These are phyloP conservation scores for Pterostichus niger DNA, from an alignment of 2,888 invertebrate genomes.

Conservation along the genomic window DNA sequence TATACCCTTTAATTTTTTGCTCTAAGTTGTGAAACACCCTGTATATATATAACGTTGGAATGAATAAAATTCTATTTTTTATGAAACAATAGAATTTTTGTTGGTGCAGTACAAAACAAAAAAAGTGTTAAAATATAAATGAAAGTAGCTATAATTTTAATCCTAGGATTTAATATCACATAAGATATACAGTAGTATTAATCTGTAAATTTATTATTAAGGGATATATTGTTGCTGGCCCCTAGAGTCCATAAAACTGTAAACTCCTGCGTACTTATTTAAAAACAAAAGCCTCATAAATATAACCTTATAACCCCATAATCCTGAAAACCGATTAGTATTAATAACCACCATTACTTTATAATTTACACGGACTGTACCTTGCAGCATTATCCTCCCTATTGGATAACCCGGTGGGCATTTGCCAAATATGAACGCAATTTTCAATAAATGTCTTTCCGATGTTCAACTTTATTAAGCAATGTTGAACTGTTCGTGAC, in stretches of 20 bases:
- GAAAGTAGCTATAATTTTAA: too few relatives aligned
- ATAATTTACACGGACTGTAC: not conserved
- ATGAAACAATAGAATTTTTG: too few relatives aligned
- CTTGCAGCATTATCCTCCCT: not conserved
- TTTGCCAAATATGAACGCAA: not conserved
- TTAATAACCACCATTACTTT: constrained; percentile 2
- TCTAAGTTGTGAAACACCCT: too few relatives aligned
- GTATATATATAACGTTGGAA: too few relatives aligned
- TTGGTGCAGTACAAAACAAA: too few relatives aligned
- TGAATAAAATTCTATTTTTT: too few relatives aligned
- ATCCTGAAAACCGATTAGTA: constrained; percentile 6
- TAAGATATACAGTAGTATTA: not conserved
- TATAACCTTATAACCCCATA: constrained; percentile 7
- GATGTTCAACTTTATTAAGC: constrained; percentile 6
- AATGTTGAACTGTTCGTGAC: not conserved
- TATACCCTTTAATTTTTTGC: too few relatives aligned
- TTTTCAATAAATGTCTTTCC: constrained; percentile 10
- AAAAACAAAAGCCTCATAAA: constrained; percentile 3
- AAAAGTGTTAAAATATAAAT: too few relatives aligned
- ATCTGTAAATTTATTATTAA: too few relatives aligned
- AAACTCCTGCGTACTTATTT: not conserved
- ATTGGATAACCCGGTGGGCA: not conserved
- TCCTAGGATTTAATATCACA: not conserved
- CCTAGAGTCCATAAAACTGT: not conserved
- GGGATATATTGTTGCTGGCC: not conserved